Conservation (phyloP, 2,113 vertebrate genomes). For the Lanius collurio region DNA sequence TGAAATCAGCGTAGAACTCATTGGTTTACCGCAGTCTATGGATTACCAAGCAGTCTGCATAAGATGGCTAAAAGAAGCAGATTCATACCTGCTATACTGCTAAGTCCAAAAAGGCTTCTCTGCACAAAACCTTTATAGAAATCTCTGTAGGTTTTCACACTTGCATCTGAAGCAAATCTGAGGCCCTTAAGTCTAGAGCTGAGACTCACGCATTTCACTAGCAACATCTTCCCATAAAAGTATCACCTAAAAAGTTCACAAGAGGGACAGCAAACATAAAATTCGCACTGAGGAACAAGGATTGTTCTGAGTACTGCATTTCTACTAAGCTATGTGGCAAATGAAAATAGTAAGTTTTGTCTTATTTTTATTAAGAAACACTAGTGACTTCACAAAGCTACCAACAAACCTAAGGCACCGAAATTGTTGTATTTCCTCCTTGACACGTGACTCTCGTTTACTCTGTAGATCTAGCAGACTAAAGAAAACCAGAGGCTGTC, state of each 20-base stretch:
- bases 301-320: rapidly evolving
- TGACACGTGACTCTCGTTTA: not conserved
- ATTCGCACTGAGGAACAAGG: not conserved
- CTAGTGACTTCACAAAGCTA: not conserved
- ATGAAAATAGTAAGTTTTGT: not conserved
- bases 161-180: not conserved
- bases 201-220: not conserved
- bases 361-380: not conserved
- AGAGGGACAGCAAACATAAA: not conserved
- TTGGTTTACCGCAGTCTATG: not conserved
- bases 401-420: not conserved
- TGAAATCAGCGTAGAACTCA: not conserved
- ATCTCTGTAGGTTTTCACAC: not conserved
- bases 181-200: not conserved
- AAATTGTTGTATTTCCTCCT: not conserved
- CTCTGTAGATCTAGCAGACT: not conserved
- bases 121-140: not conserved
- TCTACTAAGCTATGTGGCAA: not conserved
- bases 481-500: not conserved
- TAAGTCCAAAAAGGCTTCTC: not conserved
- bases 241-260: not conserved
- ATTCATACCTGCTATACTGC: not conserved
- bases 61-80: not conserved
- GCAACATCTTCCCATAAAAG: not conserved
- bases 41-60: not conserved